These are phyloP conservation scores for Noctua comes DNA, from an alignment of 2,888 invertebrate species.

Conservation along the genomic window DNA sequence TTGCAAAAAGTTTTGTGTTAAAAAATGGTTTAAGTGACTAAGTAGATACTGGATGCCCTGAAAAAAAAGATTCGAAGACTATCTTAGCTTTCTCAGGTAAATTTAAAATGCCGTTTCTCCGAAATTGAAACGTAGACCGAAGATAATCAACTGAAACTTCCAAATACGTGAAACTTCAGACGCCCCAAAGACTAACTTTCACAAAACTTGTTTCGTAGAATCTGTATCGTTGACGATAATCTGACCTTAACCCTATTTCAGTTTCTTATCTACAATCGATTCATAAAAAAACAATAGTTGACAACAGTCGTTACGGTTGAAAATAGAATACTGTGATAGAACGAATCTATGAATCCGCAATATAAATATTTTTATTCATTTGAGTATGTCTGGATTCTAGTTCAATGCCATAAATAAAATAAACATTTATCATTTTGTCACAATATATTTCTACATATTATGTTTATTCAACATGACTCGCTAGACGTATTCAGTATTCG, in stretches of 20 bases:
- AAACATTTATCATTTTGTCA: conserved; percentile 17
- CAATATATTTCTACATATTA: conserved; percentile 3
- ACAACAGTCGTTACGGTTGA: neutral
- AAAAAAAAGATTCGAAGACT: neutral
- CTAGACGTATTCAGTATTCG: conserved; percentile 17
- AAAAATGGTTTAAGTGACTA: neutral
- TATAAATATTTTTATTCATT: conserved; percentile 1
- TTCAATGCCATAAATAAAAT: conserved; percentile 32
- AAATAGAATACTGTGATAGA: neutral
- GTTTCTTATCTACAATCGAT: neutral
- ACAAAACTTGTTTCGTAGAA: neutral
- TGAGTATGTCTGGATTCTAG: neutral
- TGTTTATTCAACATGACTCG: conserved; percentile 38
- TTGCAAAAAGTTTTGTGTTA: neutral
- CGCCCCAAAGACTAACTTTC: neutral
- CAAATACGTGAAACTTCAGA: neutral
- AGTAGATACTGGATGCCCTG: neutral
- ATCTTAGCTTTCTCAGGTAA: neutral
- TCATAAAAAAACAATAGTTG: neutral
- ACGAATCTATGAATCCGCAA: neutral
- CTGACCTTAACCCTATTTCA: neutral
- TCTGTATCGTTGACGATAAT: neutral
- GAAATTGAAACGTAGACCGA: neutral
- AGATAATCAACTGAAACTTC: conserved; percentile 8
- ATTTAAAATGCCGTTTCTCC: neutral